Percentiles rank a stretch among this genome's conserved stretches.
phyloP scores from a whole-genome alignment of 2,888 invertebrate species.

The Ormyrus rosae region DNA sequence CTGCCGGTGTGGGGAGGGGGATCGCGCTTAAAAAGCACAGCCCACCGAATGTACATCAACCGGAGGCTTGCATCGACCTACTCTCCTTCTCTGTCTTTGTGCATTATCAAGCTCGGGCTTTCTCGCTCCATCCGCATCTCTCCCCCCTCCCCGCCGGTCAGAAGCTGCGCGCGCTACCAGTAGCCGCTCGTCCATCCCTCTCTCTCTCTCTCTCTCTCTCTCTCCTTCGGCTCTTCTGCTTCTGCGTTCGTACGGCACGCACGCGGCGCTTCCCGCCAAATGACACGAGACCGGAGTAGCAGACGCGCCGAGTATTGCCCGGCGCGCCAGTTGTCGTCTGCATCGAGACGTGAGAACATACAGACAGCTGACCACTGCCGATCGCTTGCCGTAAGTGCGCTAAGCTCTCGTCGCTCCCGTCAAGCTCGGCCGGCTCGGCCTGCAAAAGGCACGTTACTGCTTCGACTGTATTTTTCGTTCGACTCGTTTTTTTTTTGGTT shows the following conservation, averaged over 20 bases:
- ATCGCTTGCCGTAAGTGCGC: background rate
- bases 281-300: conserved; percentile 22
- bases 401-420: background rate
- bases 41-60: too few relatives aligned
- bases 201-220: background rate
- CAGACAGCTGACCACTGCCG: background rate
- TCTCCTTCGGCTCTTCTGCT: conserved; percentile 1
- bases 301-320: conserved; percentile 9
- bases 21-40: too few relatives aligned
- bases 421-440: conserved; percentile 5
- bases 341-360: conserved; percentile 43
- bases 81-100: too few relatives aligned
- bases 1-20: too few relatives aligned
- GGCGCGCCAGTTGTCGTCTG: conserved; percentile 50
- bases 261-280: conserved; percentile 46
- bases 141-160: background rate
- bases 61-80: too few relatives aligned
- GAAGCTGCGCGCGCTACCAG: too few relatives aligned
- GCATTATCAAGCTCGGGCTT: background rate
- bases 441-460: background rate
- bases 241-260: background rate
- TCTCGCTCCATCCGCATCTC: background rate
- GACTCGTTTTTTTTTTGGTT: too few relatives aligned
- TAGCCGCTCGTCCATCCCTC: background rate
- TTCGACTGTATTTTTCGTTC: background rate